Conservation (phyloP, 2,113 vertebrate species). For the Saccopteryx leptura region DNA sequence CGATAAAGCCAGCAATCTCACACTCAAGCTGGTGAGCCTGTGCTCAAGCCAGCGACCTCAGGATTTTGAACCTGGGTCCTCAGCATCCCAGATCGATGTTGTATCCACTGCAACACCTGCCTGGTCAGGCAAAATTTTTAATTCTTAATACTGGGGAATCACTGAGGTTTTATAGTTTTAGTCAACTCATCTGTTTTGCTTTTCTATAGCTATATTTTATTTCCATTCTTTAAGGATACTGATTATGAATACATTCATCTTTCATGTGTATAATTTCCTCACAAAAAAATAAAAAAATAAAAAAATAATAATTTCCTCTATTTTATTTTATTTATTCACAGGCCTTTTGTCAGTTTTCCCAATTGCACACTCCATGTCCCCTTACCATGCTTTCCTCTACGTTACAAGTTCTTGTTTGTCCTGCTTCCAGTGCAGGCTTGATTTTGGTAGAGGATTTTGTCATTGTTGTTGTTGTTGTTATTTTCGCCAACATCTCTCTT, state of each 20-base stretch:
- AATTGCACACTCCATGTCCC: neutral
- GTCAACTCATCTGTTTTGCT: neutral
- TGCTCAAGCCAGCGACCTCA: too few species aligned
- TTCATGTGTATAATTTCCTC: constrained; percentile 6
- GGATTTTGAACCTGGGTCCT: too few species aligned
- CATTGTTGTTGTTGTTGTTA: neutral
- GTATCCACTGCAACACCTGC: too few species aligned
- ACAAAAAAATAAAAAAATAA: too few species aligned
- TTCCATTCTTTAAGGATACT: constrained; percentile 45
- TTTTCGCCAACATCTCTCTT: neutral
- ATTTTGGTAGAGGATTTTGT: neutral
- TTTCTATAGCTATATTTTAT: constrained; percentile 38
- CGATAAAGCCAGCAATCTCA: too few species aligned
- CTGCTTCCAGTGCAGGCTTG: neutral
- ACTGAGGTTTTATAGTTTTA: constrained; percentile 21
- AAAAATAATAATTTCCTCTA: constrained; percentile 20
- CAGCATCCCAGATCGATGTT: too few species aligned
- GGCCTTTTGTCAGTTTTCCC: neutral
- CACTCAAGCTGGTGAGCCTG: too few species aligned
- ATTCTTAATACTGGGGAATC: neutral
- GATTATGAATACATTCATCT: neutral
- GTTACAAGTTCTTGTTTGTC: neutral
- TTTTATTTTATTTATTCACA: neutral
- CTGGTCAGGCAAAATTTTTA: neutral
- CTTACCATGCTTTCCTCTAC: neutral